phyloP scores from a whole-genome alignment of 2,888 invertebrate species.

The Anthrax anthrax region DNA sequence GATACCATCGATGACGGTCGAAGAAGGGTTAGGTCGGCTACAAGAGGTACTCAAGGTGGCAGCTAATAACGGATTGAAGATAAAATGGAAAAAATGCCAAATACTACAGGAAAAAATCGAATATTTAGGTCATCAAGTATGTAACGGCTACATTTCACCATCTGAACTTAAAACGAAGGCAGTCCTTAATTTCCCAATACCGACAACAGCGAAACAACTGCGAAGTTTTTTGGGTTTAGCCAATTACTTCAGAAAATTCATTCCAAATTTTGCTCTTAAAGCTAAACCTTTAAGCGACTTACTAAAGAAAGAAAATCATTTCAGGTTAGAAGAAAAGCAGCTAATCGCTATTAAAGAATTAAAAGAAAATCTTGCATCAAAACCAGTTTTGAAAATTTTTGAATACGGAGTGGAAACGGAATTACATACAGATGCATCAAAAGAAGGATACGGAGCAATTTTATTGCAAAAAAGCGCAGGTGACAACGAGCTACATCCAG shows the following conservation, averaged over 20 bases:
- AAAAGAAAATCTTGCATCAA: not conserved
- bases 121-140: not conserved
- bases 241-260: slow-evolving; percentile 6
- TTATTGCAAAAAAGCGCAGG: not conserved
- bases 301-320: not conserved
- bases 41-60: not conserved
- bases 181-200: slow-evolving; percentile 1
- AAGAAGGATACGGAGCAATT: not conserved
- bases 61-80: not conserved
- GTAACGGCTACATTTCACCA: not conserved
- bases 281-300: slow-evolving; percentile 3
- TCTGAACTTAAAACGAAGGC: not conserved
- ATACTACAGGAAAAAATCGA: not conserved
- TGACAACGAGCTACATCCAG: slow-evolving; percentile 1
- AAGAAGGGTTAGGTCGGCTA: not conserved
- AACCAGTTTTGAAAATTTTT: too few relatives aligned
- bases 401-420: not conserved
- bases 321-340: not conserved
- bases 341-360: not conserved
- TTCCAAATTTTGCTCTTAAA: slow-evolving; percentile 2
- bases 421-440: not conserved
- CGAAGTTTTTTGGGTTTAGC: slow-evolving; percentile 9
- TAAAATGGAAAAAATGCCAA: slow-evolving; percentile 1
- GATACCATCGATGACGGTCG: not conserved
- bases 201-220: slow-evolving; percentile 3